Base-by-base conservation (phyloP, 2,888 invertebrate species). In the Unio delphinus region DNA sequence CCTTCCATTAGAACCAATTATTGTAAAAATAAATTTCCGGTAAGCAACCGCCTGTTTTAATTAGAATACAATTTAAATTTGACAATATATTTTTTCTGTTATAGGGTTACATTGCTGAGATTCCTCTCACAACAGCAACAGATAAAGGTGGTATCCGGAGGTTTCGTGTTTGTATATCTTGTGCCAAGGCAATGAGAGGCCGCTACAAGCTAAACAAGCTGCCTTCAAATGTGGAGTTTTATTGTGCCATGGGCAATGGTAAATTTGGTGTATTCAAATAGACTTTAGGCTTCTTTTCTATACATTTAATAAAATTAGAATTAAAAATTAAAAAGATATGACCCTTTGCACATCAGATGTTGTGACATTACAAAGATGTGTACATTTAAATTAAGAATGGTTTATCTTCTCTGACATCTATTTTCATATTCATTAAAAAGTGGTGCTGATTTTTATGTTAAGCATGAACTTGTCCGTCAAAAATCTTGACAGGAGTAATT, bases 181-280 rank as follows among this genome's bases (percentile, higher is more conserved):
- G 90, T 79, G 89, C 89, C 6, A 80, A 88, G 23, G 85, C 89
- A 57, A 87, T 89, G 87, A 80, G 89, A 55, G 89, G 89, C 26
- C 79, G 87, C 54, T 85, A 83, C 79, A 87, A 86, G 71, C 80
- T 89, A 26, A 77, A 83, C 67, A 80, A 83, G 55, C 74, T 90
- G 18, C 78, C 82, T 26, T 77, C 79, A 23, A 82, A 81, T 65
- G 79, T 79, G 23, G 83, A 84, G 63, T 90, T 90, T 75, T 80
- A 86, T 63, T 90, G 89, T 80, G 86, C 87, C 64, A 88, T 90
- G 87, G 89, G 89, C 64, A 82, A 83, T 80, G 88, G 89, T 89
- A 66, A 70, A 83, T 74, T 18, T 63, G 54, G n/a, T 28, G n/a
- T 23, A n/a, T 23, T 58, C n/a, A 57, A 34, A 45, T 65, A 34